Evolutionary conservation across 2,113 vertebrate genomes (phyloP).

Genomic region (Oryzias celebensis): DNA sequence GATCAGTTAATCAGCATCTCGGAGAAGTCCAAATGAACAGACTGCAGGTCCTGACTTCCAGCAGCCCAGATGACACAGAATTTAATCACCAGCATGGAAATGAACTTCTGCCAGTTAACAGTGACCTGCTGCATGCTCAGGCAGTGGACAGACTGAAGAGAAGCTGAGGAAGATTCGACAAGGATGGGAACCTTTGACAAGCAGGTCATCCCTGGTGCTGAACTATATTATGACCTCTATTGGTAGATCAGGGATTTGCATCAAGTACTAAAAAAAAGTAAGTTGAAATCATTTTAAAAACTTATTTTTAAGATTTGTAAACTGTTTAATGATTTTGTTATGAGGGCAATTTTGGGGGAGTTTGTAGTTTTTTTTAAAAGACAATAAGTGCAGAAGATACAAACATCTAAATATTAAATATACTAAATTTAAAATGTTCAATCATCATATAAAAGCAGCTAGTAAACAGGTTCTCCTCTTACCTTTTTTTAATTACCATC

Average conservation of each 20-base stretch:
- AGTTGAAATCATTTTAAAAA: no score
- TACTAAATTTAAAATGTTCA: no score
- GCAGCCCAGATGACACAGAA: background rate
- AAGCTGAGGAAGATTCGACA: background rate
- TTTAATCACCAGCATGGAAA: constrained; percentile 3
- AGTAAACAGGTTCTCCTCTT: no score
- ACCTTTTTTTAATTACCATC: no score
- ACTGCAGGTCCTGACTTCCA: background rate
- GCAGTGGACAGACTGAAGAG: constrained; percentile 48
- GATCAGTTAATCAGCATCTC: background rate
- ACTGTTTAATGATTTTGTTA: no score
- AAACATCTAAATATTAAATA: no score
- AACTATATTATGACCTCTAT: constrained; percentile 31
- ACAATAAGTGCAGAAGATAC: no score
- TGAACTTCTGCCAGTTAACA: background rate
- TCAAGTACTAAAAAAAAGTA: no score
- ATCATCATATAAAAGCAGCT: no score
- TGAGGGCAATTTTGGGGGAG: no score
- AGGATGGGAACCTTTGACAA: background rate
- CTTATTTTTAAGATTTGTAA: no score
- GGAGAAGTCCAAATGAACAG: background rate
- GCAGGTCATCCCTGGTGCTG: background rate
- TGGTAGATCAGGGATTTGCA: constrained; percentile 26
- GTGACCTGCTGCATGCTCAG: background rate
- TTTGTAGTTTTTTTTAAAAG: no score